Conservation (phyloP, 2,888 invertebrate species). For the Frankliniella intonsa region DNA sequence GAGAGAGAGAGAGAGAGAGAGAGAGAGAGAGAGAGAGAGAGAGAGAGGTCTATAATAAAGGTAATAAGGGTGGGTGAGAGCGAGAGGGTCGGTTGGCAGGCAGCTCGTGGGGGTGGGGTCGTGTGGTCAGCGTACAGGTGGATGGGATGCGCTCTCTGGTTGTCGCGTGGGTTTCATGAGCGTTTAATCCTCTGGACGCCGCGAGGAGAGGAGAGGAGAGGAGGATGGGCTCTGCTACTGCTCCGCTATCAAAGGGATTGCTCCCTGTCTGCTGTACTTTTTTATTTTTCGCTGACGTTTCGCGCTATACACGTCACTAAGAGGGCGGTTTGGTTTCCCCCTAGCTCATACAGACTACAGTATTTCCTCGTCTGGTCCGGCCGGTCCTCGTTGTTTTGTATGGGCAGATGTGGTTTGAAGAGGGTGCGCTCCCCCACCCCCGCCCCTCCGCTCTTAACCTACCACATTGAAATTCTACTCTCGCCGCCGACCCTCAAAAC, state of each 20-base stretch:
- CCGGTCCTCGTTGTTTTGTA: no score
- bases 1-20: background rate
- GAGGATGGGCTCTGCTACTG: no score
- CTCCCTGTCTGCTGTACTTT: no score
- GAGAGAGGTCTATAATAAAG: slow-evolving; percentile 26
- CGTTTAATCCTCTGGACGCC: no score
- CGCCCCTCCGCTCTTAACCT: background rate
- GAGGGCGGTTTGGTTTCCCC: no score
- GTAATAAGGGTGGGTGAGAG: background rate
- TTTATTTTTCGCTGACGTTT: no score
- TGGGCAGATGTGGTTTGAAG: background rate
- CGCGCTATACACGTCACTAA: no score
- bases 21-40: slow-evolving; percentile 31
- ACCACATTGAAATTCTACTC: background rate
- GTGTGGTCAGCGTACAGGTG: background rate
- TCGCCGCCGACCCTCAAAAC: background rate
- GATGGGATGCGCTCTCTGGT: background rate
- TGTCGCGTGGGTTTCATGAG: no score
- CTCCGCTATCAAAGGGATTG: no score
- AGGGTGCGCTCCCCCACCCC: background rate
- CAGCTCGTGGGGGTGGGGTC: background rate
- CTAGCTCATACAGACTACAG: no score
- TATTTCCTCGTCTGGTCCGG: no score
- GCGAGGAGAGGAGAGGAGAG: no score
- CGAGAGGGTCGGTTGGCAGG: background rate